A percentile compares a stretch with the other conserved stretches of the same genome.
These are phyloP conservation scores for Neoseiulus cucumeris DNA, from an alignment of 1,140 invertebrate species.

Conservation along the genomic window DNA sequence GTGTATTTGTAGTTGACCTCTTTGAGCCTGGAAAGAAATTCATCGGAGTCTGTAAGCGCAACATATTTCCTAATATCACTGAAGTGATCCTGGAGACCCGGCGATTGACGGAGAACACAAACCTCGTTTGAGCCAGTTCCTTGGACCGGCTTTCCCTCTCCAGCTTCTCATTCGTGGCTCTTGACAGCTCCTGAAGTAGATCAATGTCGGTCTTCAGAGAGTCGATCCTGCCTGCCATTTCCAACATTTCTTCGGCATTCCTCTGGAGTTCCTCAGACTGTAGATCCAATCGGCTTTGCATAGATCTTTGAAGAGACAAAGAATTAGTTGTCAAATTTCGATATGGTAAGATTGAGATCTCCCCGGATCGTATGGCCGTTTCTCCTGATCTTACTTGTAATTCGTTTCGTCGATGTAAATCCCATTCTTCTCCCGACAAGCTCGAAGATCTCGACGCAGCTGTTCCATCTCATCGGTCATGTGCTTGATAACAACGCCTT, in stretches of 20 bases:
- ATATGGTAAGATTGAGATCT: constrained; percentile 46
- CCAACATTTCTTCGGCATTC: neutral
- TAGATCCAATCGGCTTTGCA: neutral
- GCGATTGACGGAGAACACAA: constrained; percentile 33
- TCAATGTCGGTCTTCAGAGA: neutral
- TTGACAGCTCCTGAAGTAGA: constrained; percentile 36
- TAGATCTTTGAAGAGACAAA: constrained; percentile 24
- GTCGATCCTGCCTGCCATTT: neutral
- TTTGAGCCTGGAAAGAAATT: constrained; percentile 40
- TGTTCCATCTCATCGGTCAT: constrained; percentile 59
- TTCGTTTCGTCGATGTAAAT: constrained; percentile 66
- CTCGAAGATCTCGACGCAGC: constrained; percentile 55
- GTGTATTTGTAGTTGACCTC: constrained; percentile 9
- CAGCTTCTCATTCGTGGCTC: constrained; percentile 26
- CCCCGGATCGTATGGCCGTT: constrained; percentile 43
- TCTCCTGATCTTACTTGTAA: constrained; percentile 37
- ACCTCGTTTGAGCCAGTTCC: neutral
- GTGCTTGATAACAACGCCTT: constrained; percentile 42
- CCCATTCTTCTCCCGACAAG: constrained; percentile 61
- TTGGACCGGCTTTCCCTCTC: neutral
- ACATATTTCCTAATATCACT: constrained; percentile 55
- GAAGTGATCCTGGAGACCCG: constrained; percentile 68
- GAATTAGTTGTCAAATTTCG: constrained; percentile 13
- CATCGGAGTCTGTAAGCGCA: constrained; percentile 68
- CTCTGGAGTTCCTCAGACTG: constrained; percentile 10